Conservation (phyloP, 1,140 invertebrate genomes). For the Drosophila teissieri region DNA sequence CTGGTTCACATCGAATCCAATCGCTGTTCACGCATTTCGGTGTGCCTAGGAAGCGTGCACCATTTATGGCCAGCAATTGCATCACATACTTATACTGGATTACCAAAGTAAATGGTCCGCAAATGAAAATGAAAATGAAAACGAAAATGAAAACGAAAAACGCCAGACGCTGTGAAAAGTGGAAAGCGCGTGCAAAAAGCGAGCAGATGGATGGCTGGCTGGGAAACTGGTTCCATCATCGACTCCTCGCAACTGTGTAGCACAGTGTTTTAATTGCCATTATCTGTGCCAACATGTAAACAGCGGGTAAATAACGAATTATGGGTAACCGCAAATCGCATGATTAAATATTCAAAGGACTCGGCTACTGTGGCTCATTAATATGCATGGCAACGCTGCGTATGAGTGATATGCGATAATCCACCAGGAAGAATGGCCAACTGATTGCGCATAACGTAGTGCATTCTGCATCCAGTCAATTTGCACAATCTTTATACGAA, state of each 20-base stretch:
- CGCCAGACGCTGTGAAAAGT: slow-evolving; percentile 27
- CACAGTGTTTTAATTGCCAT: slow-evolving; percentile 24
- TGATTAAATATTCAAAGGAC: too few species aligned
- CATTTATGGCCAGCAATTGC: slow-evolving; percentile 74
- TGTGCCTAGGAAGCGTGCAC: slow-evolving; percentile 69
- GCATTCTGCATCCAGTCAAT: too few species aligned
- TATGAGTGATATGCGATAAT: background rate
- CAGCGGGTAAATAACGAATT: background rate
- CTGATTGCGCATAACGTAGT: too few species aligned
- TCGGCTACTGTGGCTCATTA: background rate
- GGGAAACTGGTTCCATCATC: slow-evolving; percentile 39
- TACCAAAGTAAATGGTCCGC: slow-evolving; percentile 9
- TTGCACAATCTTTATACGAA: too few species aligned
- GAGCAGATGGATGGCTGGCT: slow-evolving; percentile 12
- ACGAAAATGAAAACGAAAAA: slow-evolving; percentile 13
- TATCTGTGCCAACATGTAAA: slow-evolving; percentile 15
- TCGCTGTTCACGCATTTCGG: slow-evolving; percentile 36
- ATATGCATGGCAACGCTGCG: slow-evolving; percentile 5
- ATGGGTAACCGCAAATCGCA: background rate
- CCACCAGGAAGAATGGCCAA: background rate
- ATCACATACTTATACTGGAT: slow-evolving; percentile 43
- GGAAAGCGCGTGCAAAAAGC: slow-evolving; percentile 40
- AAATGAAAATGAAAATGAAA: slow-evolving; percentile 19
- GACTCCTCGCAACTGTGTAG: slow-evolving; percentile 21
- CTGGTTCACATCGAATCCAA: slow-evolving; percentile 60